phyloP scores from a whole-genome alignment of 2,888 invertebrate genomes.

The Loripinus fragilis region DNA sequence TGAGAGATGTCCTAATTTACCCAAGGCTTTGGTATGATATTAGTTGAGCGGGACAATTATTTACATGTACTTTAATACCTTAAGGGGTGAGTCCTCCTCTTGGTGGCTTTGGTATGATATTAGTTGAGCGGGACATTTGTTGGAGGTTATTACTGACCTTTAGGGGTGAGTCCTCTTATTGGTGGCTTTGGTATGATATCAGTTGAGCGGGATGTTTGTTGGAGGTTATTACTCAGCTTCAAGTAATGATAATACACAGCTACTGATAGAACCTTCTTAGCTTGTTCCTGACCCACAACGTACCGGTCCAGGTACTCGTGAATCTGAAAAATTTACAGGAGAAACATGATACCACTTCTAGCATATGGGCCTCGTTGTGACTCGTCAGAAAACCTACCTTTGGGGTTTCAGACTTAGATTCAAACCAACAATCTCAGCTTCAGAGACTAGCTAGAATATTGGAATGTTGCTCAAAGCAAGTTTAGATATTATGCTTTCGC shows the following conservation, averaged over 20 bases:
- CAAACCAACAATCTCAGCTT: too few relatives aligned
- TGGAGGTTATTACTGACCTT: conserved; percentile 80
- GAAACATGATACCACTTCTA: too few relatives aligned
- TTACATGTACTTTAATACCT: conserved; percentile 59
- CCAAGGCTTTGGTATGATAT: conserved; percentile 19
- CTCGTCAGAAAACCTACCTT: too few relatives aligned
- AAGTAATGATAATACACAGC: conserved; percentile 99
- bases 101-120: conserved; percentile 13
- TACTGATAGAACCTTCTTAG: conserved; percentile 98
- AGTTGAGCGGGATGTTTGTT: not conserved
- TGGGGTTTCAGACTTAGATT: too few relatives aligned
- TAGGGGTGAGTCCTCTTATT: conserved; percentile 59
- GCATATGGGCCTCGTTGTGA: too few relatives aligned
- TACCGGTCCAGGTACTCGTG: conserved; percentile 98
- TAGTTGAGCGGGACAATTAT: not conserved
- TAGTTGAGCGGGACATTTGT: not conserved
- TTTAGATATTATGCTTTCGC: too few relatives aligned
- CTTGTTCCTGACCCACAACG: conserved; percentile 98
- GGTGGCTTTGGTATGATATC: conserved; percentile 21
- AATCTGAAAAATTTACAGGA: conserved; percentile 86
- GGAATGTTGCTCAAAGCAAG: too few relatives aligned
- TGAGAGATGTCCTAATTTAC: too few relatives aligned
- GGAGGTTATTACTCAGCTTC: conserved; percentile 87
- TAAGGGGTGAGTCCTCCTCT: conserved; percentile 62
- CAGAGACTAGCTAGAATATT: too few relatives aligned